Conservation (phyloP, 2,888 invertebrate species). For the Acleris emargana region DNA sequence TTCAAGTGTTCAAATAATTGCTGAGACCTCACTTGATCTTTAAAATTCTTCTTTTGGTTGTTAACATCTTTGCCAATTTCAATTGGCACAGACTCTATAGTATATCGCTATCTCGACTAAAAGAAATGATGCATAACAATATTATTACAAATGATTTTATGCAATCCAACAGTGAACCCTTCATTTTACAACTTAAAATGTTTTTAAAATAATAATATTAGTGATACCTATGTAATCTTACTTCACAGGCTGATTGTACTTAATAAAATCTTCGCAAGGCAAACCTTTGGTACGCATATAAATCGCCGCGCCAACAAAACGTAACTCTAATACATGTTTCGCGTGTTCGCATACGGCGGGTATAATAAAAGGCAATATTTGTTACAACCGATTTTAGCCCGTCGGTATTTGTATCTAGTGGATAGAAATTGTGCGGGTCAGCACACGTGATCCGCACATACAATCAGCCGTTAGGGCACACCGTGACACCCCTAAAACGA, state of each 20-base stretch:
- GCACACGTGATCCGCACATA: constrained; percentile 68
- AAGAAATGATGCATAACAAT: no score
- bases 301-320: constrained; percentile 47
- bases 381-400: constrained; percentile 52
- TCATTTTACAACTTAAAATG: no score
- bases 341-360: constrained; percentile 55
- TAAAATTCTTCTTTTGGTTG: no score
- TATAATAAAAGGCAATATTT: constrained; percentile 56
- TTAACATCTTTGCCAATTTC: no score
- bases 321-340: constrained; percentile 61
- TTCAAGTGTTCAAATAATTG: no score
- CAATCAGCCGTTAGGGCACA: constrained; percentile 69
- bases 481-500: constrained; percentile 72
- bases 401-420: constrained; percentile 51
- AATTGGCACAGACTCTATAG: no score
- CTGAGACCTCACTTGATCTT: no score
- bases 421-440: constrained; percentile 57
- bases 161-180: no score
- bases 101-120: no score
- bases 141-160: no score
- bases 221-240: constrained; percentile 2
- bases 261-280: constrained; percentile 50
- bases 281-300: constrained; percentile 50
- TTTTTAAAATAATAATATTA: background rate
- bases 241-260: constrained; percentile 47